Base-by-base conservation (phyloP, 2,888 invertebrate genomes). In the Therioaphis trifolii region DNA sequence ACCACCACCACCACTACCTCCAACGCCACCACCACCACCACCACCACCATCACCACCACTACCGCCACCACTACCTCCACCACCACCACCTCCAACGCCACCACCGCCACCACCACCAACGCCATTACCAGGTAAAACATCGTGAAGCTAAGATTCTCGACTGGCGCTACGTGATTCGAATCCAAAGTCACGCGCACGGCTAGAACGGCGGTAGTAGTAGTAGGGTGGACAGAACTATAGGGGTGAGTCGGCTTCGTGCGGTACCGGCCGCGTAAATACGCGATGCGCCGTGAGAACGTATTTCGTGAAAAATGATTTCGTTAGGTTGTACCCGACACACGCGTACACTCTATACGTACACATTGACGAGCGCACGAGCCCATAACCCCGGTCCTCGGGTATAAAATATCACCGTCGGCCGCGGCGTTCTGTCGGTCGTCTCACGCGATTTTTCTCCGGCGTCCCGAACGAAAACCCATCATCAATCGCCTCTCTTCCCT, bases 281-380 rank as follows among this genome's bases (percentile, higher is more conserved):
- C 14, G 21, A 18, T 43, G 43, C 27, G 29, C 29, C 14, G 49
- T 15, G 49, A 77, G 49, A 68, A 55, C 18, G 40, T 68, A 35
- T 58, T 43, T 71, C 55, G n/a, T 80, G 71, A 80, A 80, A 80
- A 80, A 80, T 80, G 69, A 80, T 80, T 58, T 58, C 40, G n/a
- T n/a, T 71, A 80, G 29, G 43, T 71, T 71, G 58, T 29, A 75
- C 43, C 61, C 15, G 61, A 61, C 35, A 76, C 63, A 18, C 27
- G 71, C 46, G 7, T 2, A 29, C 46, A n/a, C n/a, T n/a, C n/a
- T n/a, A n/a, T n/a, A n/a, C n/a, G n/a, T n/a, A n/a, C n/a, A n/a
- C n/a, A n/a, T n/a, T n/a, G n/a, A n/a, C n/a, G n/a, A n/a, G n/a
- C n/a, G n/a, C n/a, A n/a, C n/a, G n/a, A n/a, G n/a, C 35, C 3